phyloP scores from a whole-genome alignment of 2,888 invertebrate genomes.

The Drosophila atripex region DNA sequence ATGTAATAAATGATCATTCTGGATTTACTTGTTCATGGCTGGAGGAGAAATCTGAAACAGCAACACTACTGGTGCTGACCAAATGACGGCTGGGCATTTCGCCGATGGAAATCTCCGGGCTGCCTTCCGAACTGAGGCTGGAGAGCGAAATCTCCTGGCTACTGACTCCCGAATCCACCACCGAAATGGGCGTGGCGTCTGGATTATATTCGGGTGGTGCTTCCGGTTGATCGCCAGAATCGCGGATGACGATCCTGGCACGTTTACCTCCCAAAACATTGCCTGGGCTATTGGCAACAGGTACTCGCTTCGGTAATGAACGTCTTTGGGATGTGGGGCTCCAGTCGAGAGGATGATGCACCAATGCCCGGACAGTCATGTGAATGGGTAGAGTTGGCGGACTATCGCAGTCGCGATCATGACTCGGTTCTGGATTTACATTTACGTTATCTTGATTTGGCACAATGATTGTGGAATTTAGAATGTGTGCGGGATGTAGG shows the following conservation, averaged over 20 bases:
- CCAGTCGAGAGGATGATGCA: slow-evolving; percentile 77
- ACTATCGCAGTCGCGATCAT: slow-evolving; percentile 45
- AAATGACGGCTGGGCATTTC: slow-evolving; percentile 58
- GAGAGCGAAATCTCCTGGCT: slow-evolving; percentile 45
- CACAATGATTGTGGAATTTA: slow-evolving; percentile 75
- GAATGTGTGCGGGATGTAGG: slow-evolving; percentile 16
- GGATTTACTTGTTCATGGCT: neutral
- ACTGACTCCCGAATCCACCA: slow-evolving; percentile 53
- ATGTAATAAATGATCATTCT: neutral
- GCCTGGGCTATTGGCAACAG: neutral
- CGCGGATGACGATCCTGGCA: neutral
- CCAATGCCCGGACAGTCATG: slow-evolving; percentile 62
- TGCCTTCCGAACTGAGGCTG: slow-evolving; percentile 24
- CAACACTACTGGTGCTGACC: slow-evolving; percentile 68
- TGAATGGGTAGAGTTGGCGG: slow-evolving; percentile 50
- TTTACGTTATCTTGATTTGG: neutral
- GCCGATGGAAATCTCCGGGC: slow-evolving; percentile 44
- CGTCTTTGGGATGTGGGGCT: slow-evolving; percentile 48
- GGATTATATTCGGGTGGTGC: neutral
- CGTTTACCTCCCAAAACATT: slow-evolving; percentile 29
- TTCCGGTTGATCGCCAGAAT: neutral
- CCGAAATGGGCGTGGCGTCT: slow-evolving; percentile 37
- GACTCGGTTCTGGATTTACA: neutral
- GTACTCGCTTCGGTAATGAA: slow-evolving; percentile 11
- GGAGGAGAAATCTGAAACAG: slow-evolving; percentile 50